Conservation (phyloP, 2,888 invertebrate species). For the Stenichneumon culpator region DNA sequence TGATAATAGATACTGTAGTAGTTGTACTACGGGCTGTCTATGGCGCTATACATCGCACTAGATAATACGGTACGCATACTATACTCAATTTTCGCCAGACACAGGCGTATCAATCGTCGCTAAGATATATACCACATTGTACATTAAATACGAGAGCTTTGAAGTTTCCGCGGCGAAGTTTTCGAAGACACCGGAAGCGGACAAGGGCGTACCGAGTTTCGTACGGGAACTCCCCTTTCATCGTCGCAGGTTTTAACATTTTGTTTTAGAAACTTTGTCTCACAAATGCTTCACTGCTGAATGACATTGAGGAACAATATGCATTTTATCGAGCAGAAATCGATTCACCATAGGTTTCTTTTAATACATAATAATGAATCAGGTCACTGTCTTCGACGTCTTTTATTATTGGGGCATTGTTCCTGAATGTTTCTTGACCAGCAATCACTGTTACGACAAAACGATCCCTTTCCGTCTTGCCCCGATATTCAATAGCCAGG, state of each 20-base stretch:
- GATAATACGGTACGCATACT: too few relatives aligned
- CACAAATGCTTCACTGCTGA: background rate
- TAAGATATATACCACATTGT: too few relatives aligned
- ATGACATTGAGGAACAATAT: background rate
- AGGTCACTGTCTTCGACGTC: background rate
- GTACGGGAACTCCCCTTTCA: background rate
- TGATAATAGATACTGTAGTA: too few relatives aligned
- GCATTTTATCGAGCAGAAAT: background rate
- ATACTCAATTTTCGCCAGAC: too few relatives aligned
- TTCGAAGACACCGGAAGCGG: background rate
- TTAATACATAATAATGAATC: background rate
- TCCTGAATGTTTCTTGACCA: slow-evolving; percentile 16
- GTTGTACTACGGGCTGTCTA: too few relatives aligned
- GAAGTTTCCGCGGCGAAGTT: too few relatives aligned
- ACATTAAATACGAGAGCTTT: background rate
- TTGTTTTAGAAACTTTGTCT: background rate
- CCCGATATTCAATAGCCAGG: background rate
- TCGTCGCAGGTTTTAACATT: background rate
- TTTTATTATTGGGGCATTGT: background rate
- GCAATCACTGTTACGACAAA: slow-evolving; percentile 20
- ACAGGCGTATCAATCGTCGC: too few relatives aligned
- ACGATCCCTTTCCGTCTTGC: background rate
- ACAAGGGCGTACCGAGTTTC: background rate
- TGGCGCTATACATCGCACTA: too few relatives aligned
- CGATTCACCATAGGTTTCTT: background rate